Evolutionary conservation across 2,888 invertebrate genomes (phyloP).

Genomic region (Trissolcus japonicus): DNA sequence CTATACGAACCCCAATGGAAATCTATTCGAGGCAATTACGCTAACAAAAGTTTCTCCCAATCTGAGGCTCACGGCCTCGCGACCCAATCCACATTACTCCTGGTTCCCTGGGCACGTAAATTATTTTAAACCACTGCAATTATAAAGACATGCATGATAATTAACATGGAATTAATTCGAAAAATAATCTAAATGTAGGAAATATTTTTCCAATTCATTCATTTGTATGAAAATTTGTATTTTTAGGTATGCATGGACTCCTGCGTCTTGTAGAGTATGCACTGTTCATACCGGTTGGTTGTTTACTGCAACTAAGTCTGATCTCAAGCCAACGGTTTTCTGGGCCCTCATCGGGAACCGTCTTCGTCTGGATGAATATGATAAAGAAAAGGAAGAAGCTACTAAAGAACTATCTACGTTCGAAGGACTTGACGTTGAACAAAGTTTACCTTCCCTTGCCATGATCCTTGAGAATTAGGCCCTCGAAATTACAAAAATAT

Average conservation of each 20-base stretch:
- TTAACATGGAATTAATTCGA: too few relatives aligned
- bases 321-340: constrained; percentile 37
- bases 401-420: too few relatives aligned
- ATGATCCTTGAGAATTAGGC: too few relatives aligned
- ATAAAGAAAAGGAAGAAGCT: not conserved
- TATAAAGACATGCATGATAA: too few relatives aligned
- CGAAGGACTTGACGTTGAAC: too few relatives aligned
- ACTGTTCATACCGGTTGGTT: constrained; percentile 40
- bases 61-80: constrained; percentile 8
- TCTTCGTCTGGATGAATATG: constrained; percentile 28
- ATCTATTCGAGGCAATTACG: constrained; percentile 55
- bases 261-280: constrained; percentile 28
- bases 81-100: constrained; percentile 40
- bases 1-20: constrained; percentile 50
- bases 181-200: too few relatives aligned
- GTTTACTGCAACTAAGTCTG: constrained; percentile 31
- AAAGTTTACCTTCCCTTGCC: too few relatives aligned
- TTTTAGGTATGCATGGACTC: constrained; percentile 47
- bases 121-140: not conserved
- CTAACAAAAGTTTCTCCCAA: constrained; percentile 45
- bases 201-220: too few relatives aligned
- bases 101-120: constrained; percentile 54
- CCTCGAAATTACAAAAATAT: too few relatives aligned
- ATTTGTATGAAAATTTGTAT: not conserved
- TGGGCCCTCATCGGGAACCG: constrained; percentile 46